phyloP scores from a whole-genome alignment of 37 sponge, comb jelly and placozoan genomes.

The Bolinopsis microptera region DNA sequence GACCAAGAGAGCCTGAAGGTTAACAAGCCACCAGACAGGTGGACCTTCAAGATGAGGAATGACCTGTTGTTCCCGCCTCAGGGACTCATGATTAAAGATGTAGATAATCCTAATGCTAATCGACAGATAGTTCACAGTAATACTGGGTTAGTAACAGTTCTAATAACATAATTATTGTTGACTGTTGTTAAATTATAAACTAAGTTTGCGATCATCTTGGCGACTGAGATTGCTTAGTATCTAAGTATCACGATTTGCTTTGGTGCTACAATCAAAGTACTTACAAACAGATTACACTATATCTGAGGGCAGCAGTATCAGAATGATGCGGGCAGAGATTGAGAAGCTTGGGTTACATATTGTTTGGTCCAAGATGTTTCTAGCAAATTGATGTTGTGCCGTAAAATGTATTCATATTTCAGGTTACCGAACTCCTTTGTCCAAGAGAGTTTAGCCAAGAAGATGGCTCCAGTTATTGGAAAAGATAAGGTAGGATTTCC shows the following conservation, averaged over 20 bases:
- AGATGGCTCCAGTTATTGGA: not conserved
- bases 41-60: slow-evolving; percentile 35
- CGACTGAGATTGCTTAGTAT: no score
- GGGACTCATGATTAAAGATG: not conserved
- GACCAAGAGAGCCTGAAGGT: slow-evolving; percentile 2
- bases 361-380: no score
- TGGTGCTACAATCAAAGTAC: no score
- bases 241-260: no score
- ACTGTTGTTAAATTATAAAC: not conserved
- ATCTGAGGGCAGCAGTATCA: no score
- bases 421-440: not conserved
- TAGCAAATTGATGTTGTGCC: no score
- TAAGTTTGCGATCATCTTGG: no score
- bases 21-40: slow-evolving; percentile 1
- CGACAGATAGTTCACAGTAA: slow-evolving; percentile 23
- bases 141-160: not conserved
- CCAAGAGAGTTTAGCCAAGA: slow-evolving; percentile 16
- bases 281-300: no score
- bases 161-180: no score
- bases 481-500: slow-evolving; percentile 42
- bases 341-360: no score
- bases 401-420: no score
- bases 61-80: not conserved
- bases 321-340: no score
- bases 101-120: slow-evolving; percentile 30